Base-by-base conservation (phyloP, 2,113 vertebrate species). In the Columba janthina region DNA sequence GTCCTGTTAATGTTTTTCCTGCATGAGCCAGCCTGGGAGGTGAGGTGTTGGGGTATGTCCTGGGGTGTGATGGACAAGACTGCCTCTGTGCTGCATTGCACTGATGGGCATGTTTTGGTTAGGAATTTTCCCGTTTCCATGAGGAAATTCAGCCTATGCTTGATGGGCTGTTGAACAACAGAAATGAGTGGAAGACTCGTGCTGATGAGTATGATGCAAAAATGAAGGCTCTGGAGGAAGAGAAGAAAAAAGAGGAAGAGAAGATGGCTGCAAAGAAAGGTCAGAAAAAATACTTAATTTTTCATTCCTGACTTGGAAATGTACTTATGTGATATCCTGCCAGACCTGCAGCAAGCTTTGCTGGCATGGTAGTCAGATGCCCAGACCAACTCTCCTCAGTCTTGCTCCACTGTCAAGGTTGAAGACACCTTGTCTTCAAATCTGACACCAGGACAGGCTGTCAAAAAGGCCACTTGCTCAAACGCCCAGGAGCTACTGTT, bases 101-200 rank as follows among this genome's bases (percentile, higher is more conserved):
- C 53, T 90, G n/a, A 95, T 3, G 4, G 8, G 5, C 76, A 28
- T 90, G 31, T 87, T 91, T 93, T 44, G 42, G 36, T 76, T 85
- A 99, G 99, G 99, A 99, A 96, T 99, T 99, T 78, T 99, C 99
- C 60, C 98, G 99, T 64, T 99, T 99, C 97, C 99, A 99, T 2
- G 98, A 98, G 25, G 98, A 98, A 97, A 99, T 99, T 94, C 97
- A 98, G 94, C 99, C 99, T 48, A 99, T 99, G 99, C 98, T 98
- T 14, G 99, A 99, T 31, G 98, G 99, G 32, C 97, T 99, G 84
- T 93, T 99, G 54, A 99, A 99, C 96, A 99, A 99, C 97, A 98
- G 99, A 91, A 99, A 98, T 46, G 98, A 99, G 86, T 99, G 99
- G 99, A 99, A 99, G 86, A 98, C 98, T 2, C 98, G 98, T 90